Evolutionary conservation across 64 coral and sea anemone genomes (phyloP).

Genomic region (Catalaphyllia jardinei): DNA sequence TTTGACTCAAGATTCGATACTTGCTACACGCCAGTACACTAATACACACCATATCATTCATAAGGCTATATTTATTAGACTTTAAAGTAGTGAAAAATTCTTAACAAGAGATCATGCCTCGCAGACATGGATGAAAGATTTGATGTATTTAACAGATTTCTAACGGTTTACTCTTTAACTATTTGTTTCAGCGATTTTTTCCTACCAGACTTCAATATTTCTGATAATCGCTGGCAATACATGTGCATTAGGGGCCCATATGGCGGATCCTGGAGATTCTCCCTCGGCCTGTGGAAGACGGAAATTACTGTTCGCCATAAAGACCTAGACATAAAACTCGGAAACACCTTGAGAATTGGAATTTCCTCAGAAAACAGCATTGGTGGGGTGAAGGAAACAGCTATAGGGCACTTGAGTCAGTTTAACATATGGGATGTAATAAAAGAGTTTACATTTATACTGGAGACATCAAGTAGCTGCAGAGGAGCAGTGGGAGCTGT

Average conservation of each 20-base stretch:
- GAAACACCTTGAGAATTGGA: conserved; percentile 2
- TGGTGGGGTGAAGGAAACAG: not conserved
- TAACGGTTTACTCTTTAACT: not conserved
- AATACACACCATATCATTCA: too few relatives aligned
- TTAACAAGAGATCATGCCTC: too few relatives aligned
- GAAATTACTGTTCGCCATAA: not conserved
- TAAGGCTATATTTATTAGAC: too few relatives aligned
- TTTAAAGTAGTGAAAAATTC: too few relatives aligned
- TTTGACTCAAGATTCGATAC: too few relatives aligned
- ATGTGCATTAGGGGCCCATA: not conserved
- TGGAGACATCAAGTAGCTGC: not conserved
- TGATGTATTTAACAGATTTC: too few relatives aligned
- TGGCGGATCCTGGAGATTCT: too few relatives aligned
- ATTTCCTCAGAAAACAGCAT: not conserved
- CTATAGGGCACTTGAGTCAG: not conserved
- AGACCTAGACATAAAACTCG: not conserved
- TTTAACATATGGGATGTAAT: not conserved
- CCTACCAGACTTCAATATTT: not conserved
- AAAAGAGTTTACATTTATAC: not conserved
- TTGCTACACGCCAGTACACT: too few relatives aligned
- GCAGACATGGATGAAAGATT: too few relatives aligned
- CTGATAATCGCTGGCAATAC: not conserved
- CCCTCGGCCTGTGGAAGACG: not conserved
- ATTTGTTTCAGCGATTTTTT: not conserved
- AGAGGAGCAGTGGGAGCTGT: not conserved